Evolutionary conservation across 2,888 invertebrate species (phyloP).

Genomic region (Terebella lapidaria): DNA sequence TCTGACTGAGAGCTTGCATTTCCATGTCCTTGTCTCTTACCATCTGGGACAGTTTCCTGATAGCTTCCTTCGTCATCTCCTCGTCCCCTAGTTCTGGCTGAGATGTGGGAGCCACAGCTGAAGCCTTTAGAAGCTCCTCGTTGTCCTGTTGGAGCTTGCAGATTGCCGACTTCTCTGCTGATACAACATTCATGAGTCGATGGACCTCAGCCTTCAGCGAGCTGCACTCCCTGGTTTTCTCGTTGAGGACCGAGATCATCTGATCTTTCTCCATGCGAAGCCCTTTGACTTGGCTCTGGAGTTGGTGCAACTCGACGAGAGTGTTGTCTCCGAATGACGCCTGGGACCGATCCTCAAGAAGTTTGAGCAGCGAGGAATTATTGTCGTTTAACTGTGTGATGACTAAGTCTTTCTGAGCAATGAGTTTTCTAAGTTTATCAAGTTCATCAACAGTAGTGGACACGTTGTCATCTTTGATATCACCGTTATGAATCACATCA

Average conservation of each 20-base stretch:
- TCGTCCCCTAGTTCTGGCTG: slow-evolving; percentile 22
- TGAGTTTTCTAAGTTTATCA: slow-evolving; percentile 30
- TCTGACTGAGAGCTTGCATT: slow-evolving; percentile 52
- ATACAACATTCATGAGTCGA: slow-evolving; percentile 48
- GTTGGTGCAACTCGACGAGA: slow-evolving; percentile 35
- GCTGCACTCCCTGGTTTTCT: slow-evolving; percentile 52
- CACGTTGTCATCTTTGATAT: too few relatives aligned
- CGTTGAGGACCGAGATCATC: slow-evolving; percentile 52
- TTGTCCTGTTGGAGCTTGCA: slow-evolving; percentile 50
- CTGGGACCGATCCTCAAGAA: slow-evolving; percentile 39
- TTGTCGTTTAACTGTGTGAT: slow-evolving; percentile 42
- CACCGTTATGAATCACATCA: not conserved
- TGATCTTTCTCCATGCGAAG: slow-evolving; percentile 44
- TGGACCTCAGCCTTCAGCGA: slow-evolving; percentile 49
- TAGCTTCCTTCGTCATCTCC: slow-evolving; percentile 52
- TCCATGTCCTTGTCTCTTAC: slow-evolving; percentile 54
- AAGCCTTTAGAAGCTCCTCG: slow-evolving; percentile 21
- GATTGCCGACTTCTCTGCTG: slow-evolving; percentile 48
- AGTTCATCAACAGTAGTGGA: too few relatives aligned
- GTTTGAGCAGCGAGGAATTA: slow-evolving; percentile 39
- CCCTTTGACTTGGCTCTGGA: slow-evolving; percentile 38
- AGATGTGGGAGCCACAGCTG: not conserved
- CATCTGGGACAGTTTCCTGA: slow-evolving; percentile 51
- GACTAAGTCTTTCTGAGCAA: slow-evolving; percentile 41
- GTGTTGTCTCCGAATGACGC: slow-evolving; percentile 29